Evolutionary conservation across 2,113 vertebrate species (phyloP).

Genomic region (Nipponia nippon): DNA sequence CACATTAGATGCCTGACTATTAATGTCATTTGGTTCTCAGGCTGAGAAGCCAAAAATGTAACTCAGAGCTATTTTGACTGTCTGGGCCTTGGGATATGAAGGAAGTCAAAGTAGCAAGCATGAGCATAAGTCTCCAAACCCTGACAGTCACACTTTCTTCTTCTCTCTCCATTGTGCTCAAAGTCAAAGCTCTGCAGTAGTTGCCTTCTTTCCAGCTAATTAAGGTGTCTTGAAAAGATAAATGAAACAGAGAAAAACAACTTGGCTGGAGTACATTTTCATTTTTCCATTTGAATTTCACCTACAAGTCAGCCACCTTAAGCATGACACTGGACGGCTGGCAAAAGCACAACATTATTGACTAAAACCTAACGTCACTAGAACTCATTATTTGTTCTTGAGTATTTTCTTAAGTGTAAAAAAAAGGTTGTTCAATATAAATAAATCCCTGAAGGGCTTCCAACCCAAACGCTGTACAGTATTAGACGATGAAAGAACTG

Average conservation of each 20-base stretch:
- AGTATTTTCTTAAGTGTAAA: not conserved
- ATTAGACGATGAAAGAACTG: conserved; percentile 11
- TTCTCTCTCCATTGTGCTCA: not conserved
- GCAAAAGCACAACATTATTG: not conserved
- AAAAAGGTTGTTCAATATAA: not conserved
- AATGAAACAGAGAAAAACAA: not conserved
- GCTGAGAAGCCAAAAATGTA: not conserved
- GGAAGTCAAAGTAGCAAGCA: not conserved
- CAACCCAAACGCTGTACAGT: not conserved
- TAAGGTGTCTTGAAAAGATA: not conserved
- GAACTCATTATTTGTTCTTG: not conserved
- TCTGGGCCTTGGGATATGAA: not conserved
- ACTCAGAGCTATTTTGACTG: not conserved
- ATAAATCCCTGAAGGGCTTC: conserved; percentile 5
- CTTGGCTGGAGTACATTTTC: not conserved
- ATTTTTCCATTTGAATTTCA: conserved; percentile 30
- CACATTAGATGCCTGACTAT: not conserved
- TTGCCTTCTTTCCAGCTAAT: not conserved
- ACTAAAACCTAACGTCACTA: not conserved
- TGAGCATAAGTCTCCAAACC: not conserved
- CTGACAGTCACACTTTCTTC: not conserved
- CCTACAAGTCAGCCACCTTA: not conserved
- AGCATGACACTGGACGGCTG: not conserved
- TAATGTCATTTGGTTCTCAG: not conserved
- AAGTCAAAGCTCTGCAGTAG: not conserved